phyloP scores from a whole-genome alignment of 2,113 vertebrate genomes.

The Glaucidium brasilianum region DNA sequence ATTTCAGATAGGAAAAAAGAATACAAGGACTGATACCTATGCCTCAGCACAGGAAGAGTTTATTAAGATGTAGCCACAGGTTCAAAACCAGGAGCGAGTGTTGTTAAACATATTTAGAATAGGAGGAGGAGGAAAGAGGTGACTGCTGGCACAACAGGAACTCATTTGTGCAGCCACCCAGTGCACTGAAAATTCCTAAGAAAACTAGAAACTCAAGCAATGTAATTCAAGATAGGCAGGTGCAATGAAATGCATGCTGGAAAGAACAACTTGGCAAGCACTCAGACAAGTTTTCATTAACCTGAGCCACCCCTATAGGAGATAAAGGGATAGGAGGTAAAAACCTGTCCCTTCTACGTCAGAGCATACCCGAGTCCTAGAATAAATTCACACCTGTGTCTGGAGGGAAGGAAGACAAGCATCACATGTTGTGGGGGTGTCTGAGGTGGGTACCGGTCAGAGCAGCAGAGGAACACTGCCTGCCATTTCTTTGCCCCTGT shows the following conservation, averaged over 20 bases:
- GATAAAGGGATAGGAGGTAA: background rate
- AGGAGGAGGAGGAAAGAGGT: background rate
- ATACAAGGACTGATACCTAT: background rate
- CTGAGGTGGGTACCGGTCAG: rapidly evolving
- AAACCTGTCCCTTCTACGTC: background rate
- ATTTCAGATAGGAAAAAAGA: background rate
- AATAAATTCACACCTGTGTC: rapidly evolving
- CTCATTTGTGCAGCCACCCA: background rate
- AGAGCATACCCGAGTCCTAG: background rate
- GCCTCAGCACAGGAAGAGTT: background rate
- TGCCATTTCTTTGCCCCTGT: background rate
- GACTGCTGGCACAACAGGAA: background rate
- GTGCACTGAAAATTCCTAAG: background rate
- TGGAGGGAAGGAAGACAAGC: background rate
- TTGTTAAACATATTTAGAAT: rapidly evolving
- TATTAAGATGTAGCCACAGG: background rate
- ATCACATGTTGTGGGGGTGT: rapidly evolving
- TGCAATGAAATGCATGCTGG: background rate
- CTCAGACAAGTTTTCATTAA: background rate
- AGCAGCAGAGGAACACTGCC: background rate
- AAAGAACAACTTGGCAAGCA: background rate
- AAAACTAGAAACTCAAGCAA: background rate
- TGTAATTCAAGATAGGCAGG: background rate
- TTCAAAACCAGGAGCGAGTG: background rate
- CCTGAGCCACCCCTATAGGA: rapidly evolving